Percentiles rank a stretch among this genome's conserved stretches.
Evolutionary conservation across 2,888 invertebrate species (phyloP).

Genomic region (Dynastes maya): DNA sequence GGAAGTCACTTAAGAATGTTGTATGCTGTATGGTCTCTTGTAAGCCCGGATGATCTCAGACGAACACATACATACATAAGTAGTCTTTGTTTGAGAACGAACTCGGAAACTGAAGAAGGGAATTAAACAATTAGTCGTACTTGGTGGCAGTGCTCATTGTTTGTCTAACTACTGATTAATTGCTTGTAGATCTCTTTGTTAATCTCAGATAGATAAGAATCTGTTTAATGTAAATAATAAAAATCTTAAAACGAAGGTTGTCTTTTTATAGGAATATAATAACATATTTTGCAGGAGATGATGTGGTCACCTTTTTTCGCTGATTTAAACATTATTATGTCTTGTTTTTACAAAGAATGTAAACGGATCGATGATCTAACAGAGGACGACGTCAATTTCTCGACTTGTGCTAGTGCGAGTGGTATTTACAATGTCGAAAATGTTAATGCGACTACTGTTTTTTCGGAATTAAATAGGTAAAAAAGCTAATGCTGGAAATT

Average conservation of each 20-base stretch:
- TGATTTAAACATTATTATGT: too few relatives aligned
- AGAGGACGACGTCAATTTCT: too few relatives aligned
- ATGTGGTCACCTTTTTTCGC: slow-evolving; percentile 2
- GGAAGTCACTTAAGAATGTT: slow-evolving; percentile 7
- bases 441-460: too few relatives aligned
- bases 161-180: slow-evolving; percentile 40
- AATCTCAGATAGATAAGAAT: neutral
- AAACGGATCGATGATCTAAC: neutral
- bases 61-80: neutral
- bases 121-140: slow-evolving; percentile 29
- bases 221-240: slow-evolving; percentile 15
- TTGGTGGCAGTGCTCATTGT: slow-evolving; percentile 35
- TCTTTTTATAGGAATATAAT: slow-evolving; percentile 17
- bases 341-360: neutral
- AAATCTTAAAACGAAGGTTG: slow-evolving; percentile 16
- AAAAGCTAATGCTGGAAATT: too few relatives aligned
- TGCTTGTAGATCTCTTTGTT: slow-evolving; percentile 27
- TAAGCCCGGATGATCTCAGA: slow-evolving; percentile 21
- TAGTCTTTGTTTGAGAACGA: slow-evolving; percentile 6
- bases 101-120: neutral
- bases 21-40: neutral
- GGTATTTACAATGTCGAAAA: too few relatives aligned
- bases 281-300: slow-evolving; percentile 5
- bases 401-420: too few relatives aligned
- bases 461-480: too few relatives aligned